Evolutionary conservation across 1,140 invertebrate species (phyloP).

Genomic region (Eufriesea mexicana): DNA sequence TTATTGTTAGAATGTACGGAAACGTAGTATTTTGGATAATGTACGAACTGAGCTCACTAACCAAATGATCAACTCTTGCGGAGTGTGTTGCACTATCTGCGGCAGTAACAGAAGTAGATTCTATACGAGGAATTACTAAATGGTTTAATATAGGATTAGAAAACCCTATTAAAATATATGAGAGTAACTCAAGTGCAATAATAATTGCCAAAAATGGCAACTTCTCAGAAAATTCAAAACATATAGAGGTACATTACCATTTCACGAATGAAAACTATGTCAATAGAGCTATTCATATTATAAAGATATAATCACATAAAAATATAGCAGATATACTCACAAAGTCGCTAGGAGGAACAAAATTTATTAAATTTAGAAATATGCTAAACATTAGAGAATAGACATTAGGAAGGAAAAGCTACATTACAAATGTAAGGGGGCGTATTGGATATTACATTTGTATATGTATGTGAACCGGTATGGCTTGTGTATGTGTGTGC

Average conservation of each 20-base stretch:
- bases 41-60: constrained; percentile 57
- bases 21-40: not conserved
- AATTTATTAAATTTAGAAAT: too few species aligned
- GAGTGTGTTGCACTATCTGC: constrained; percentile 68
- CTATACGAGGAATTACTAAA: constrained; percentile 44
- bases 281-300: constrained; percentile 12
- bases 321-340: constrained; percentile 35
- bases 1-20: not conserved
- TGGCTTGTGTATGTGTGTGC: too few species aligned
- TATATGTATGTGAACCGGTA: too few species aligned
- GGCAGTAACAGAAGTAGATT: constrained; percentile 48
- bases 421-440: too few species aligned
- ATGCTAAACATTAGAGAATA: too few species aligned
- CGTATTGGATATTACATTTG: too few species aligned
- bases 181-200: constrained; percentile 15
- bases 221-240: constrained; percentile 28
- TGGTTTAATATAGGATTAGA: constrained; percentile 25
- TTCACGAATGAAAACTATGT: constrained; percentile 19
- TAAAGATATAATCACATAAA: not conserved
- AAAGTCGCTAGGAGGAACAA: too few species aligned
- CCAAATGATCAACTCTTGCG: constrained; percentile 60
- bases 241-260: constrained; percentile 28
- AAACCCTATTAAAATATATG: constrained; percentile 35
- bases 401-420: too few species aligned
- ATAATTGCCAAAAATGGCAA: constrained; percentile 21